These are phyloP conservation scores for Diphyllodes magnificus DNA, from an alignment of 2,113 vertebrate species.

Conservation along the genomic window DNA sequence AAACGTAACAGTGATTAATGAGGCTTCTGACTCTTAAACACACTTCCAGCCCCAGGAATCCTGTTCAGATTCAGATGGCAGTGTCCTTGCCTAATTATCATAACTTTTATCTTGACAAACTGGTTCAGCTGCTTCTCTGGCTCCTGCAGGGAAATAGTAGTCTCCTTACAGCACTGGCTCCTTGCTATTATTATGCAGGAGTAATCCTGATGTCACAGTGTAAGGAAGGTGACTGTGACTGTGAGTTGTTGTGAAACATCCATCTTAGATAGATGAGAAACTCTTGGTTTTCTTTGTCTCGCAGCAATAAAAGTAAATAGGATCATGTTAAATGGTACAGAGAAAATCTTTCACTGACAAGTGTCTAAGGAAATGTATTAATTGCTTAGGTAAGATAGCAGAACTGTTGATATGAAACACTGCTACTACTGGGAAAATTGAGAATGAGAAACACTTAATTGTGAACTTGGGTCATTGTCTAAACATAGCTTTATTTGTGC, in stretches of 20 bases:
- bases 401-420: background rate
- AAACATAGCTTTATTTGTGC: background rate
- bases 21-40: background rate
- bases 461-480: background rate
- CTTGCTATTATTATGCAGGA: background rate
- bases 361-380: background rate
- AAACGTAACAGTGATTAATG: background rate
- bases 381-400: background rate
- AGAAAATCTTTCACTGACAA: background rate
- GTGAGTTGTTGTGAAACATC: background rate
- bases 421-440: background rate
- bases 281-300: background rate
- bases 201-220: background rate
- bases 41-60: background rate
- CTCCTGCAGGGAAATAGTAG: background rate
- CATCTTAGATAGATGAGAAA: background rate
- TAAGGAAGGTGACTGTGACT: background rate
- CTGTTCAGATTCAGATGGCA: background rate
- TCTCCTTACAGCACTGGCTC: background rate
- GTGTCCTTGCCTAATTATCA: background rate
- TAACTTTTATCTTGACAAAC: slow-evolving; percentile 1
- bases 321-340: background rate
- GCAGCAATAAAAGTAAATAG: background rate
- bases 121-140: slow-evolving; percentile 3
- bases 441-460: background rate